These are phyloP conservation scores for Gracilinanus agilis DNA, from an alignment of 2,113 vertebrate genomes.

Conservation along the genomic window DNA sequence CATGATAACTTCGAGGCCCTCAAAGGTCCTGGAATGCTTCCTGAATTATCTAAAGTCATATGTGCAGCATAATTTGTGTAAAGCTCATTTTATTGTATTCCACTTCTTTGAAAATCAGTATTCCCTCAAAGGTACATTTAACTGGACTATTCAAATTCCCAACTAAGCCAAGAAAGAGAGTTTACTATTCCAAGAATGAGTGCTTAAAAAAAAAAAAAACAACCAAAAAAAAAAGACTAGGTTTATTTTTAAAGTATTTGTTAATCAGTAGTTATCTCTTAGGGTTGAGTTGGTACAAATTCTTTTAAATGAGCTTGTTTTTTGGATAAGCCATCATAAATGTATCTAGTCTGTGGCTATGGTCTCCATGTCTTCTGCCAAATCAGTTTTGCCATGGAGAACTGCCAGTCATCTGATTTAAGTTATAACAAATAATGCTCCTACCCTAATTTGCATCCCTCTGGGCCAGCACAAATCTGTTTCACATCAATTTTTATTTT, in stretches of 20 bases:
- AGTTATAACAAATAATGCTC: not conserved
- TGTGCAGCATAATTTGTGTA: not conserved
- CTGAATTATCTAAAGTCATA: not conserved
- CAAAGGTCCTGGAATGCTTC: not conserved
- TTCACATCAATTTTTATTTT: conserved; percentile 27
- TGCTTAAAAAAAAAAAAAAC: not conserved
- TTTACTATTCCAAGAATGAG: not conserved
- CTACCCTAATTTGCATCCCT: not conserved
- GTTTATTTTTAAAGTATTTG: not conserved
- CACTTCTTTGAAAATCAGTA: not conserved
- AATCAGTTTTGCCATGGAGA: not conserved
- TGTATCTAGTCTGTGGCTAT: not conserved
- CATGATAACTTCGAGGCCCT: not conserved
- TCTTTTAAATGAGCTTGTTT: not conserved
- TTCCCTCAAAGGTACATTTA: not conserved
- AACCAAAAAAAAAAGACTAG: not conserved
- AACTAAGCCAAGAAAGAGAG: not conserved
- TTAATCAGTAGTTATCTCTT: conserved; percentile 10
- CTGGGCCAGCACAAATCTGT: not conserved
- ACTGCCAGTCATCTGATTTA: conserved; percentile 14
- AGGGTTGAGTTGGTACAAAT: not conserved
- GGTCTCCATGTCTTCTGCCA: not conserved
- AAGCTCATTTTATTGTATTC: not conserved
- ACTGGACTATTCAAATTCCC: not conserved
- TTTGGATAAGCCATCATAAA: conserved; percentile 12